Conservation (phyloP, 1,140 invertebrate genomes). For the Lepidurus apus region DNA sequence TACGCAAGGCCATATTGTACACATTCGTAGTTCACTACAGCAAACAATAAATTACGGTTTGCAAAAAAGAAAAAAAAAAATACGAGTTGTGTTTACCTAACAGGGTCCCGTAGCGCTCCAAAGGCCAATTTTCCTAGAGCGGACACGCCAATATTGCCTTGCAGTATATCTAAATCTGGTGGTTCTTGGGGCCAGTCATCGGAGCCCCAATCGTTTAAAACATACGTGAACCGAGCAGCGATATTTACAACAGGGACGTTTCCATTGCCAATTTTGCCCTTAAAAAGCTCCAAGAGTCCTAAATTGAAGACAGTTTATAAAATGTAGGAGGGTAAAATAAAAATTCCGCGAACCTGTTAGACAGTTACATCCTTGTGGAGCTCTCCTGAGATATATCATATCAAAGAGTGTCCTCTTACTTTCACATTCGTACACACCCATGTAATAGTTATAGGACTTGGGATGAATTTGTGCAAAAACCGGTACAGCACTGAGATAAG, state of each 20-base stretch:
- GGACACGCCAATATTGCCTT: conserved; percentile 54
- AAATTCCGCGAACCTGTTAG: conserved; percentile 53
- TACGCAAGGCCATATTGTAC: conserved; percentile 80
- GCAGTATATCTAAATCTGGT: conserved; percentile 63
- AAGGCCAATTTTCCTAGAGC: conserved; percentile 67
- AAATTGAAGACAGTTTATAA: conserved; percentile 36
- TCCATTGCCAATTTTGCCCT: conserved; percentile 63
- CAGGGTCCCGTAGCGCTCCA: conserved; percentile 74
- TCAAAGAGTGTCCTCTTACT: conserved; percentile 73
- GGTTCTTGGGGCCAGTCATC: conserved; percentile 62
- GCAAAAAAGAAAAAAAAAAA: conserved; percentile 34
- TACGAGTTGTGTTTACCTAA: conserved; percentile 48
- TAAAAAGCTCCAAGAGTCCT: conserved; percentile 70
- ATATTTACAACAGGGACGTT: conserved; percentile 60
- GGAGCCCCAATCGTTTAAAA: conserved; percentile 62
- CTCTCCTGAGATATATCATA: conserved; percentile 76
- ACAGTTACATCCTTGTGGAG: conserved; percentile 74
- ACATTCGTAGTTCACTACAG: conserved; percentile 66
- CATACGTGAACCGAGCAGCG: conserved; percentile 73
- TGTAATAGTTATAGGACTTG: conserved; percentile 71
- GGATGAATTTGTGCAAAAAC: conserved; percentile 81
- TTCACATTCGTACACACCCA: conserved; percentile 64
- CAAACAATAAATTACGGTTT: conserved; percentile 36
- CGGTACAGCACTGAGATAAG: conserved; percentile 62
- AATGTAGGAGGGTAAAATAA: conserved; percentile 18